Percentiles rank a stretch among this genome's conserved stretches.
These are phyloP conservation scores for Ophion ventricosus DNA, from an alignment of 2,888 invertebrate genomes.

Conservation along the genomic window DNA sequence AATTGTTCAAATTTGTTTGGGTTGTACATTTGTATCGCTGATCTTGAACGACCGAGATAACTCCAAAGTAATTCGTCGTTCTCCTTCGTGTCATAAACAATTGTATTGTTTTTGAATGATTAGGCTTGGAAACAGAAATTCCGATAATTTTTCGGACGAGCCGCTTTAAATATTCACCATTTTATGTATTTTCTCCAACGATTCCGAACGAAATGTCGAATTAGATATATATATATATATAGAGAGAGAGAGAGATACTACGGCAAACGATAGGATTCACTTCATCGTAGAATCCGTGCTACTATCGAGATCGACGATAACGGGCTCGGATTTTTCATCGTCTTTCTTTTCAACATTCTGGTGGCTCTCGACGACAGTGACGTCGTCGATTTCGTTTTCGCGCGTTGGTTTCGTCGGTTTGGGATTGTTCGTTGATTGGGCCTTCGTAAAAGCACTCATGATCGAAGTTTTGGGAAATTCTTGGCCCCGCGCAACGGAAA, in stretches of 20 bases:
- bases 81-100: background rate
- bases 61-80: too few species aligned
- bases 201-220: constrained; percentile 14
- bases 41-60: background rate
- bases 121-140: too few species aligned
- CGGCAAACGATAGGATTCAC: background rate
- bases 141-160: background rate
- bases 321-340: background rate
- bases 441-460: constrained; percentile 62
- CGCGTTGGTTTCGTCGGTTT: constrained; percentile 21
- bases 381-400: background rate
- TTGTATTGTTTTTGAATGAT: background rate
- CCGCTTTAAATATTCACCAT: background rate
- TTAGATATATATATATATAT: background rate
- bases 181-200: background rate
- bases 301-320: constrained; percentile 8
- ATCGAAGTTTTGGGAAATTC: constrained; percentile 73
- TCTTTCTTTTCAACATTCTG: constrained; percentile 1
- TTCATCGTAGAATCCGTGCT: background rate
- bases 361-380: background rate
- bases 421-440: background rate
- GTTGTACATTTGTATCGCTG: background rate
- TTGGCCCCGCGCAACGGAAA: constrained; percentile 77
- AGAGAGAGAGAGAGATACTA: constrained; percentile 13
- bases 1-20: background rate